Conservation (phyloP, 2,797 vertebrate genomes). For the Urocyon cinereoargenteus region DNA sequence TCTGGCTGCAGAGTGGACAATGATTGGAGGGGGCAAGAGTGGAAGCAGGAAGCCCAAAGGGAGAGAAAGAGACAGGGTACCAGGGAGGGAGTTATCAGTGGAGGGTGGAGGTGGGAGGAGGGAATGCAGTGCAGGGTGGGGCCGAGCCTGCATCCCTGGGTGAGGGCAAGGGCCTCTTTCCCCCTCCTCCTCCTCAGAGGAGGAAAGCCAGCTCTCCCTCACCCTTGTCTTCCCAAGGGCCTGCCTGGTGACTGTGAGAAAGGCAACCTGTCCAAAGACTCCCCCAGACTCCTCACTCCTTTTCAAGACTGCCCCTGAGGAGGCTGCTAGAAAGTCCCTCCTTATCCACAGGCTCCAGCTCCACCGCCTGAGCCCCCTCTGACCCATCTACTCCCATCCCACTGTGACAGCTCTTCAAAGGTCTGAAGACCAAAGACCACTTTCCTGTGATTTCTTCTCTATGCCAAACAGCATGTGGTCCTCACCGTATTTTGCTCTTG, state of each 20-base stretch:
- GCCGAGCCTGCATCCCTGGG: background rate
- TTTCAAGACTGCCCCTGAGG: background rate
- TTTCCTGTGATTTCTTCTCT: background rate
- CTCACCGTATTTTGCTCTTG: background rate
- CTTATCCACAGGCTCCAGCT: background rate
- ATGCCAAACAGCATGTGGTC: background rate
- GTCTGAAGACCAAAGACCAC: conserved; percentile 29
- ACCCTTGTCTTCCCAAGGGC: background rate
- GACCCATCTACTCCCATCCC: background rate
- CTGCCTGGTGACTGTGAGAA: background rate
- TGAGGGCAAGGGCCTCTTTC: background rate
- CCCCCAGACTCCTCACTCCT: background rate
- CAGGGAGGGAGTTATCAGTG: background rate
- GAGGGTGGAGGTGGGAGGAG: background rate
- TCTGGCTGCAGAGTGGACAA: background rate
- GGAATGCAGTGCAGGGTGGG: background rate
- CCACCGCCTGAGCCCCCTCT: background rate
- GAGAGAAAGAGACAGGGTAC: background rate
- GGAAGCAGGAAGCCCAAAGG: background rate
- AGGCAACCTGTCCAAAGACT: background rate
- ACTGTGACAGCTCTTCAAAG: background rate
- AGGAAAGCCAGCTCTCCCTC: background rate
- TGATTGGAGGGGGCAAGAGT: background rate
- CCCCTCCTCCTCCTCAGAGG: background rate
- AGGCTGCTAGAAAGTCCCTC: conserved; percentile 45